Base-by-base conservation (phyloP, 1,140 invertebrate species). In the Bathynomus jamesi region DNA sequence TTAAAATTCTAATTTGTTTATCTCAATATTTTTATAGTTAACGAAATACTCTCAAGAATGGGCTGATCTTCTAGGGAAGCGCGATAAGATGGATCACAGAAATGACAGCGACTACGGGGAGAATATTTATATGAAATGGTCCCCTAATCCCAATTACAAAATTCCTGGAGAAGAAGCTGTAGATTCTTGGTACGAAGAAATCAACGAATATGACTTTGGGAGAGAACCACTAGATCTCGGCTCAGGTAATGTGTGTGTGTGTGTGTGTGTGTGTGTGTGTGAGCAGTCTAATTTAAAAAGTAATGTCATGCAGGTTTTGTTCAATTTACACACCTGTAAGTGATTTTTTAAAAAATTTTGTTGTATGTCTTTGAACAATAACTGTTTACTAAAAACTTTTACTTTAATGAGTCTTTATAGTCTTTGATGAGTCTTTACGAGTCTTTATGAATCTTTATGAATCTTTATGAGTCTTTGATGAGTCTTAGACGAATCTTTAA, bases 61-160 rank as follows among this genome's bases (percentile, higher is more conserved):
- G 92, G 92, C 92, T 0, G 88, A 90, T 71, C 83, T 87, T 67
- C 79, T 95, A 27, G 89, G 88, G 1, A 83, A 85, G 30, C 87
- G 83, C 71, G 88, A 89, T 46, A 83, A 82, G 65, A 85, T 94
- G 77, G 85, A 90, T 74, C 93, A 95, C 80, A 88, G 91, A 30
- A 85, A 67, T 53, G 72, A 78, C 61, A 79, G 79, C 28, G 72
- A 79, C 32, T 92, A 92, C 80, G 91, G 92, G 0, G 92, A 88
- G 80, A 94, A 93, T 80, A 87, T 93, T 69, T 93, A 89, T 78
- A 88, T 86, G 70, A 85, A 87, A 78, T 91, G 89, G 87, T 89
- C 88, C 53, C 89, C 88, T 0, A 87, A 90, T 81, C 86, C 87
- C 4, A 88, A 87, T 68, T 87, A 88, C n/a, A 80, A 81, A 17